Evolutionary conservation across 2,113 vertebrate genomes (phyloP), one percentile per base, ranked within the genome.

Genomic region (Mustela lutreola): DNA sequence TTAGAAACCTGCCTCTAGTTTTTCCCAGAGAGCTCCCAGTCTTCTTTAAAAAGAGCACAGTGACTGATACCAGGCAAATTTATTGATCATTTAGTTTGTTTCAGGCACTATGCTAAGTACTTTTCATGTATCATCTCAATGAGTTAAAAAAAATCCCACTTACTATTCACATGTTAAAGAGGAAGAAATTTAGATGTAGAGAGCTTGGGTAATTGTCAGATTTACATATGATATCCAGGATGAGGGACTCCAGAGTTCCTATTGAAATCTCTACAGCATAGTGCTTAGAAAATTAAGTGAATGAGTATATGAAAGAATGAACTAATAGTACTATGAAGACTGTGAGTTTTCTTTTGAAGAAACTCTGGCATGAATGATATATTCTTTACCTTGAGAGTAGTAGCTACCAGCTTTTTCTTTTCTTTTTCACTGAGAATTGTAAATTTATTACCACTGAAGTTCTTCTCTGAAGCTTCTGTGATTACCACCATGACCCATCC

Each of bases 251-350:
- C 70, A 85, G 24, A 85, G 28, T 8, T 18, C 7, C 33, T 65
- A 50, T 11, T 93, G 26, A 78, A 50, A 73, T 92, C 48, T 95
- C 48, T 91, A 36, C 4, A 94, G n/a, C 7, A 63, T 0, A 85
- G 10, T 86, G 36, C 24, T 97, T 89, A n/a, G 93, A 96, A 87
- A 95, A 79, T 79, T 39, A 81, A 95, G 65, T 78, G 76, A 92
- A 36, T 42, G 15, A 90, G 79, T 53, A 36, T 81, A 70, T n/a
- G 4, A 75, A 91, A 42, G 26, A 91, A 90, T 85, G 12, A 87
- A 36, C 36, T 82, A 96, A 14, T 53, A 78, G 56, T 93, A 81
- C 12, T 70, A 63, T 26, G 65, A 67, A 89, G 53, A 89, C 7
- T 60, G 28, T 6, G 45, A 71, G 42, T 91, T 85, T 75, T 42